These are phyloP conservation scores for Poeciliopsis infans DNA, from an alignment of 2,797 vertebrate genomes.

Conservation along the genomic window DNA sequence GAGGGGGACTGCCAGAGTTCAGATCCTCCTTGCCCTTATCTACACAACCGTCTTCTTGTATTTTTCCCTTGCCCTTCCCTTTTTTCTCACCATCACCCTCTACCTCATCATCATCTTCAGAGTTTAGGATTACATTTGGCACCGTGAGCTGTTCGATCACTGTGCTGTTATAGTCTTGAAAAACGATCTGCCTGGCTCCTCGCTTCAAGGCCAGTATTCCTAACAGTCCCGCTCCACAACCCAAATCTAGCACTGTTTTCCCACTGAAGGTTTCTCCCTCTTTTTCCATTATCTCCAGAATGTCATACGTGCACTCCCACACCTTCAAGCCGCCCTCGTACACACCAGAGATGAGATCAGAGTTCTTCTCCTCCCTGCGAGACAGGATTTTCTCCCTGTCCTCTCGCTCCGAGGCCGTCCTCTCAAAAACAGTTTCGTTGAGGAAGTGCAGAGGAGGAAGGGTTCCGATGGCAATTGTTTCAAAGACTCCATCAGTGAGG, in stretches of 20 bases:
- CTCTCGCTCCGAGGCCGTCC: conserved; percentile 73
- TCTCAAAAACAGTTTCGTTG: conserved; percentile 83
- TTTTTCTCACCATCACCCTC: conserved; percentile 59
- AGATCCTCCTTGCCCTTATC: conserved; percentile 34
- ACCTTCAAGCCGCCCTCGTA: conserved; percentile 98
- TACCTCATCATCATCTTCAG: conserved; percentile 52
- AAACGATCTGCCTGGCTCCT: conserved; percentile 86
- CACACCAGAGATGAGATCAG: conserved; percentile 93
- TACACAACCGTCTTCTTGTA: neutral
- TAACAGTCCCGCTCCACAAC: conserved; percentile 92
- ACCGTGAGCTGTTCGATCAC: conserved; percentile 92
- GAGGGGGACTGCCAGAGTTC: conserved; percentile 39
- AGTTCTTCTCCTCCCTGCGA: conserved; percentile 81
- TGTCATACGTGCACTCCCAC: conserved; percentile 98
- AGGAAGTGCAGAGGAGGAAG: conserved; percentile 80
- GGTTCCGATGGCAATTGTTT: conserved; percentile 75
- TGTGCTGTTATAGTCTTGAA: conserved; percentile 95
- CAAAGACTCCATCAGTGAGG: conserved; percentile 72
- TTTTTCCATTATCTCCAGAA: conserved; percentile 84
- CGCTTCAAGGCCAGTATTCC: conserved; percentile 87
- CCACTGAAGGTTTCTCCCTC: conserved; percentile 80
- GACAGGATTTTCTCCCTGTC: conserved; percentile 84
- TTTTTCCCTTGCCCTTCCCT: conserved; percentile 32
- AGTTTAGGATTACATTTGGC: conserved; percentile 88
- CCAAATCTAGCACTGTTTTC: conserved; percentile 90